Evolutionary conservation across 2,797 vertebrate species (phyloP).

Genomic region (Epinephelus coioides): DNA sequence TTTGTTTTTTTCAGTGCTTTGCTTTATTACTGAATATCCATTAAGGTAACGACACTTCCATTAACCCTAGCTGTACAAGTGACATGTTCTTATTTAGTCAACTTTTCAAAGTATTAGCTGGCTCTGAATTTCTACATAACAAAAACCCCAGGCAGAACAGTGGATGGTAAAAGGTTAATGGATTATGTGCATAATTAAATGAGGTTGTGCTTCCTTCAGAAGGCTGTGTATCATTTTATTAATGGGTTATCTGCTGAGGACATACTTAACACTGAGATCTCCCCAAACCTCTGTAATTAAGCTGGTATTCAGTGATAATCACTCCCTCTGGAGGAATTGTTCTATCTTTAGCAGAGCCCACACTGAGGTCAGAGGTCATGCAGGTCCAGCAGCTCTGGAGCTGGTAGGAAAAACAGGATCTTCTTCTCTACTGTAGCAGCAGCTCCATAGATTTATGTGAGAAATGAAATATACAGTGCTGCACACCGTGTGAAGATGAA

Average conservation of each 20-base stretch:
- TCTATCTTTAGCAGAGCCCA: neutral
- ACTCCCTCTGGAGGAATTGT: neutral
- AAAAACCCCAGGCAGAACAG: neutral
- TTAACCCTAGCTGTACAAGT: neutral
- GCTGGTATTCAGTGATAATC: neutral
- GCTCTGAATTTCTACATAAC: neutral
- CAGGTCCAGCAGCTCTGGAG: neutral
- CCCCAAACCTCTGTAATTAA: neutral
- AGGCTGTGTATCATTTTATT: neutral
- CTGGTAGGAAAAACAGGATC: neutral
- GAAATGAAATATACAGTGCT: neutral
- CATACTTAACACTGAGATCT: slow-evolving; percentile 23
- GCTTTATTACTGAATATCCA: neutral
- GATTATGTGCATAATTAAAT: slow-evolving; percentile 26
- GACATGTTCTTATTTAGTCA: neutral
- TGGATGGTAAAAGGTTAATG: slow-evolving; percentile 12
- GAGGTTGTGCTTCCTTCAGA: slow-evolving; percentile 3
- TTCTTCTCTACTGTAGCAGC: neutral
- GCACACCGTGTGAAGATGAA: neutral
- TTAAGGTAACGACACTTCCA: too few species aligned
- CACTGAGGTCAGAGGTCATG: neutral
- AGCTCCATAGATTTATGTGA: neutral
- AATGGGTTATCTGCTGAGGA: slow-evolving; percentile 30
- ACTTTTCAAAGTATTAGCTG: neutral
- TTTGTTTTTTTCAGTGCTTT: neutral